Base-by-base conservation (phyloP, 2,888 invertebrate species). In the Dusona sp. region DNA sequence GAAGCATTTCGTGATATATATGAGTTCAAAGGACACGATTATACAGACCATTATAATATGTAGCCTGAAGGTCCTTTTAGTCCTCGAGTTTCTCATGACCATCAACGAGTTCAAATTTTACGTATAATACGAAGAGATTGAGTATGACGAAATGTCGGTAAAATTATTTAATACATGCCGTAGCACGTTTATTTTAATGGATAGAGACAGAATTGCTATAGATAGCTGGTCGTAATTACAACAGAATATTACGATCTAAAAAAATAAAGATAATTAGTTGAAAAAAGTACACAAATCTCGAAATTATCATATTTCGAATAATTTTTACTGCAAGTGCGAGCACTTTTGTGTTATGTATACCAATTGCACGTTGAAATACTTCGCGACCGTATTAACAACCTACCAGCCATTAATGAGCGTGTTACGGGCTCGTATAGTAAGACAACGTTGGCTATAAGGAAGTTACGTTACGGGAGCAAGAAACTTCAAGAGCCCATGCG, bases 341-440 rank as follows among this genome's bases (percentile, higher is more conserved):
- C 22, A 33, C n/a, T 57, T 57, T 29, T 25, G 1, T 29, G 80
- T 54, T 51, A 67, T 42, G 67, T 4, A 29, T 64, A 51, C 73
- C 54, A 33, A 57, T 82, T 33, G 13, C 33, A 45, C 22, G 45
- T 9, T 38, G 38, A 75, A 61, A 51, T 51, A 67, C n/a, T 19
- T 19, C 61, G 19, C 61, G 16, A 38, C 3, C 42, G 54, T 16
- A 54, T 72, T 73, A 78, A 78, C 51, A 29, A 45, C 45, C 42
- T 54, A 38, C 51, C 42, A 19, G 51, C 42, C 78, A 83, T 83
- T 65, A 78, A 81, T 57, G 65, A 74, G 33, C 74, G 57, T 33
- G 54, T 67, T 25, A 51, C 73, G 51, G 36, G 25, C 29, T 25
- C 25, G 61, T 19, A 19, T 11, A 67, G n/a, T 11, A 6, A 8